These are phyloP conservation scores for Exephanes ischioxanthus DNA, from an alignment of 2,888 invertebrate genomes.

Conservation along the genomic window DNA sequence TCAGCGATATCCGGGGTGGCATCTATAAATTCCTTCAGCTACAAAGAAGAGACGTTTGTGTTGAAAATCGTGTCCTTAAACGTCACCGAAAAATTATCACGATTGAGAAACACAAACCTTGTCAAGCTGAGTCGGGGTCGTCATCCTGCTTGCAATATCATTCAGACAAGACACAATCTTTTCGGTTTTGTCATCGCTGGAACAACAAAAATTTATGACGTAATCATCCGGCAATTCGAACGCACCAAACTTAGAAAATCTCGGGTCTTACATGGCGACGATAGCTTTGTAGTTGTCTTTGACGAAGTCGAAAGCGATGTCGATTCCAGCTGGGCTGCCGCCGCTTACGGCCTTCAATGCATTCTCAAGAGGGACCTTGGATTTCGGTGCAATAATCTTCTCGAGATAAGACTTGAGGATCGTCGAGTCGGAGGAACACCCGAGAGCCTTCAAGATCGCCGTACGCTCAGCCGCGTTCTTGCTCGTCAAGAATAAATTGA, in stretches of 20 bases:
- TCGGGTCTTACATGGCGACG: conserved; percentile 49
- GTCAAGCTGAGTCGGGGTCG: conserved; percentile 47
- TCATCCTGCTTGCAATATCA: conserved; percentile 54
- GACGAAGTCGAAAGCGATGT: conserved; percentile 70
- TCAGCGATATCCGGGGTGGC: not conserved
- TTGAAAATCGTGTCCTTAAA: not conserved
- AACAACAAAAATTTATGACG: not conserved
- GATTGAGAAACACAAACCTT: conserved; percentile 49
- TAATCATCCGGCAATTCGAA: not conserved
- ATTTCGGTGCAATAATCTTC: conserved; percentile 18
- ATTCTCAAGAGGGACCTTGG: conserved; percentile 74
- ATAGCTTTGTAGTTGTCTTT: conserved; percentile 56
- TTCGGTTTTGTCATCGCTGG: conserved; percentile 19
- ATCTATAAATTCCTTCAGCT: conserved; percentile 32
- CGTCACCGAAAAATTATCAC: not conserved
- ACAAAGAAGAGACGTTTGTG: not conserved
- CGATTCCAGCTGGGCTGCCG: conserved; percentile 65
- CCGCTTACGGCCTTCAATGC: conserved; percentile 60
- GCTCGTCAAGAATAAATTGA: conserved; percentile 37
- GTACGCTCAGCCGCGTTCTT: conserved; percentile 78
- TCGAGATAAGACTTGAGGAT: conserved; percentile 78
- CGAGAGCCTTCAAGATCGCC: conserved; percentile 83
- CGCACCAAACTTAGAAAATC: not conserved
- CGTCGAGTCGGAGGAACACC: conserved; percentile 84
- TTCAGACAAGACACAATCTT: conserved; percentile 42